Base-by-base conservation (phyloP, 2,797 vertebrate species). In the Notoglanidium macrostoma region DNA sequence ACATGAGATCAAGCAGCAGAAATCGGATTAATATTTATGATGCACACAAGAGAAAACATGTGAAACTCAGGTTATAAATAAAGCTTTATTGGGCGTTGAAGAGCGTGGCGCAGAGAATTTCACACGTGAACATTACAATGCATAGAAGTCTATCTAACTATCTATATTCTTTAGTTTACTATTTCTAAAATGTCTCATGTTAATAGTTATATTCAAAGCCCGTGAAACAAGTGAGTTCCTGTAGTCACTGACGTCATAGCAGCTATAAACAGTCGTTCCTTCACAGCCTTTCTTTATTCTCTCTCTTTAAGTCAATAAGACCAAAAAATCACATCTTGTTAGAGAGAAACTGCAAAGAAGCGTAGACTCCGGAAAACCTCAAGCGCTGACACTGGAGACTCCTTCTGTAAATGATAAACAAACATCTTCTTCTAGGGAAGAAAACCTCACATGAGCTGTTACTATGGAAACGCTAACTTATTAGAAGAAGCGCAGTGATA, bases 1-100 rank as follows among this genome's bases (percentile, higher is more conserved):
- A n/a, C 49, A 9, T 77, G 14, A 77, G 74, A 77, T 77, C 74
- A 54, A n/a, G 46, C 46, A 76, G 73, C 12, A 76, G 73, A 54
- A 15, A 51, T 4, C 12, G 5, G 49, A 76, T 51, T 51, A 51
- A 29, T 76, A 76, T 76, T 76, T 7, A 78, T 55, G 51, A 78
- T 19, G 29, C 15, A 35, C 51, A 55, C 17, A 23, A 8, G 49
- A 76, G n/a, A 74, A 74, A 26, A 14, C 29, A 19, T 77, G 14
- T 77, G 26, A 32, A 12, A 11, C 44, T 72, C 35, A 44, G 40
- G 17, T 21, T 72, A 72, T 44, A 46, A 72, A 46, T 10, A 23
- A 44, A 1, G 40, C 26, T 74, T 74, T 26, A 26, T 26, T 74
- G 40, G 40, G 44, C 26, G 49, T 49, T 67, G 32, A 19, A 35